Evolutionary conservation across 2,888 invertebrate species (phyloP), one percentile per base, ranked within the genome.

Genomic region (Campoletis raptor): DNA sequence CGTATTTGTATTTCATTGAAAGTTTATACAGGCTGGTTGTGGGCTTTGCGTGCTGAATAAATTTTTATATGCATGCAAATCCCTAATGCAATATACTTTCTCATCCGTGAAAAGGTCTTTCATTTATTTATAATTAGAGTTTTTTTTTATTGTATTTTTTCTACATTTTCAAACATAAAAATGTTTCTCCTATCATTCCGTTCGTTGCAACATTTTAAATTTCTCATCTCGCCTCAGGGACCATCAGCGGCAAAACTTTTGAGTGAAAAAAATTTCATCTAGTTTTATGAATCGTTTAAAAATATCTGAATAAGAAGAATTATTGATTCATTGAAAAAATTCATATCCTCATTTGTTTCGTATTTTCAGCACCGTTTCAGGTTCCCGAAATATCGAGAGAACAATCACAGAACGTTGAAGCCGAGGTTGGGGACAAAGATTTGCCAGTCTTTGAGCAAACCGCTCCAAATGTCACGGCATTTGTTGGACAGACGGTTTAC

Each of bases 401-500:
- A 2, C 79, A 79, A 30, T 54, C 74, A n/a, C 87, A 85, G 73
- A 70, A 83, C 79, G 70, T 86, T 61, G 84, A 85, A 12, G 88
- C 87, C 72, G 74, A 84, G 82, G 89, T 89, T 73, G 87, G 85
- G 69, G 92, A 91, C 73, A 89, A 83, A 61, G 90, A 91, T 86
- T 72, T 90, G 72, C 94, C 94, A n/a, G 87, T 92, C 80, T 94
- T 94, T 89, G 92, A 93, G 79, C 92, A 91, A 89, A 94, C 94
- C 42, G 94, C 94, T 24, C 90, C 92, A 57, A 94, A 94, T 87
- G 94, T 94, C 86, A 93, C 92, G 78, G 92, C 93, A 15, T 93
- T 93, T 84, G 93, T 93, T 73, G 94, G 94, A 8, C 94, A 94
- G 70, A 93, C 94, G n/a, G 94, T 92, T 72, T 94, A 94, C 83